Conservation (phyloP, 2,113 vertebrate species). For the Hippocampus zosterae region DNA sequence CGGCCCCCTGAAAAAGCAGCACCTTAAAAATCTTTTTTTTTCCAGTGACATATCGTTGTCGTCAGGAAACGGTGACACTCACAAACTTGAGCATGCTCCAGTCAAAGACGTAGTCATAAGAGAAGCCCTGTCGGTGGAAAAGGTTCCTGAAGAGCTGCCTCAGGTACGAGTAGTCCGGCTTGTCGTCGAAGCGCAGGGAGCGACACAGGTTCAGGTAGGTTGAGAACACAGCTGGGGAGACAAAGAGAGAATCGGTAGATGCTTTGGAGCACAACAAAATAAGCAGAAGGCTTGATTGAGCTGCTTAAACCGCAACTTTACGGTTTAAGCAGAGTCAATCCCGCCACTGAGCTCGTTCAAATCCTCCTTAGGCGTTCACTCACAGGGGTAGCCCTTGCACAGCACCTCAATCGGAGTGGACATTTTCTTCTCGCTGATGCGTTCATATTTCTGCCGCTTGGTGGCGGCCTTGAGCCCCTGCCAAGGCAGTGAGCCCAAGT, state of each 20-base stretch:
- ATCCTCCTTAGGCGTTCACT: constrained; percentile 57
- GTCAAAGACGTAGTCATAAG: constrained; percentile 96
- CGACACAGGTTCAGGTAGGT: constrained; percentile 98
- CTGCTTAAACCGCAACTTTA: neutral
- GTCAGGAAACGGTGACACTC: constrained; percentile 59
- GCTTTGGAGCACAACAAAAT: too few relatives aligned
- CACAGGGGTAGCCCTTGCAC: constrained; percentile 97
- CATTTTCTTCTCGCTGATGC: constrained; percentile 99
- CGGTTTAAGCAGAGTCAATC: neutral
- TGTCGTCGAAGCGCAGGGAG: constrained; percentile 93
- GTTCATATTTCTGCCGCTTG: constrained; percentile 96
- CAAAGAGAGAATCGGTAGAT: neutral
- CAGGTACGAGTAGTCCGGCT: constrained; percentile 94
- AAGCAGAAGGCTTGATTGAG: neutral
- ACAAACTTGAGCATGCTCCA: constrained; percentile 99
- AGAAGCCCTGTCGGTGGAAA: constrained; percentile 97
- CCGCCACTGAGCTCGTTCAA: neutral
- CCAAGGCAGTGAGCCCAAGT: constrained; percentile 97
- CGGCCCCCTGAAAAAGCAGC: constrained; percentile 78
- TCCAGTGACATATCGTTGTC: neutral
- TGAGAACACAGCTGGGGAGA: constrained; percentile 83
- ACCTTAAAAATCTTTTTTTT: neutral
- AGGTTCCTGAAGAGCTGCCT: constrained; percentile 96
- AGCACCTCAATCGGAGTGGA: constrained; percentile 96
- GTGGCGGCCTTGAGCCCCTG: constrained; percentile 97